Base-by-base conservation (phyloP, 1,140 invertebrate genomes). In the Trichonephila clavata region DNA sequence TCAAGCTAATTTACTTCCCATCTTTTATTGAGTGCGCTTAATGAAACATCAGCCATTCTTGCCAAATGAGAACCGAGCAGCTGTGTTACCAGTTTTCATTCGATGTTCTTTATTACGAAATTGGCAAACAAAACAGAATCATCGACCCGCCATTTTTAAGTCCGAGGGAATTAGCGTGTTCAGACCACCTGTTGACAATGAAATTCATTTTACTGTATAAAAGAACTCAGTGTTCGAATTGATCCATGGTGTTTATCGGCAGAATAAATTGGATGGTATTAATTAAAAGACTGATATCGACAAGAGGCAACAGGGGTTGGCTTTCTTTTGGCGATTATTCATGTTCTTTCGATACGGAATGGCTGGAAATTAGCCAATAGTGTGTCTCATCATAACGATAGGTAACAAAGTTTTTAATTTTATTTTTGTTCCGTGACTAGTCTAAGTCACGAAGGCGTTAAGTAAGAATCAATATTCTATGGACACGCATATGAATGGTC, bases 191-290 rank as follows among this genome's bases (percentile, higher is more conserved):
- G 84, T 60, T 86, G 84, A 86, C 84, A 60, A 27, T 27, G 84
- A 86, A 86, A 86, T 86, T 63, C 27, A 86, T 86, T 86, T 86
- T 32, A 60, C 59, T 27, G 14, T 60, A 77, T 32, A 77, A 77
- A 77, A 77, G 71, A 20, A 39, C 71, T 77, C 71, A 16, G 14
- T 27, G 27, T 39, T 77, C 71, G 71, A 60, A 86, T 86, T 60
- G 84, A 86, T 60, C 84, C 57, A 5, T 0, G 50, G 43, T 39
- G 59, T 61, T 86, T 86, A 61, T 61, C 59, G 84, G 27, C 27
- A 63, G 20, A 86, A 61, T 86, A 86, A 86, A 86, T 84, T 84
- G 57, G 57, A 59, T 57, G 57, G 21, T 20, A 20, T 32, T 61
- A 77, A 77, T 77, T 77, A 77, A 77, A 71, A 77, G 71, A 18